These are phyloP conservation scores for Hirundo rustica DNA, from an alignment of 2,797 vertebrate species.

Conservation along the genomic window DNA sequence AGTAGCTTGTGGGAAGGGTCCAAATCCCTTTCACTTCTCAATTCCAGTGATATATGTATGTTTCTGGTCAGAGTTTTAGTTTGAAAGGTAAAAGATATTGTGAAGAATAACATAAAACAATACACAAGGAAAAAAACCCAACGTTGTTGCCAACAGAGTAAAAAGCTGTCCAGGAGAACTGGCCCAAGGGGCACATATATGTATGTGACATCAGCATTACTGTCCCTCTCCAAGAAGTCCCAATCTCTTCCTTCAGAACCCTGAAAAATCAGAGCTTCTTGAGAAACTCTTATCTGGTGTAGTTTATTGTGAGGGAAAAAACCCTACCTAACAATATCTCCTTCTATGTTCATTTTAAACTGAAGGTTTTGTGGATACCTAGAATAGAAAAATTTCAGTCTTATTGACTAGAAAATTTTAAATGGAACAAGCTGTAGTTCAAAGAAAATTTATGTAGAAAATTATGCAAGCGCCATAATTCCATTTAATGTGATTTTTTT, in stretches of 20 bases:
- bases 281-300: neutral
- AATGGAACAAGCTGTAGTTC: neutral
- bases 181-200: neutral
- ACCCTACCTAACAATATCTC: accelerated
- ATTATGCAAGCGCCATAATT: neutral
- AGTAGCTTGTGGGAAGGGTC: neutral
- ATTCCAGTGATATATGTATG: neutral
- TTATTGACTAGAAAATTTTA: neutral
- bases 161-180: neutral
- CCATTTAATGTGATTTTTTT: neutral
- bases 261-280: neutral
- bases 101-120: neutral
- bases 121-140: neutral
- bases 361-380: neutral
- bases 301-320: neutral
- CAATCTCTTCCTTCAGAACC: neutral
- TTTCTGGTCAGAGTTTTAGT: neutral
- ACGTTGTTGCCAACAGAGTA: neutral
- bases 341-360: neutral
- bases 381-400: neutral
- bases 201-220: neutral
- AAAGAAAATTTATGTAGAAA: neutral
- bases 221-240: neutral
- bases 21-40: neutral
- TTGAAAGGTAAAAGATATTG: neutral